Conservation (phyloP, 2,113 vertebrate genomes). For the Falcunculus frontatus region DNA sequence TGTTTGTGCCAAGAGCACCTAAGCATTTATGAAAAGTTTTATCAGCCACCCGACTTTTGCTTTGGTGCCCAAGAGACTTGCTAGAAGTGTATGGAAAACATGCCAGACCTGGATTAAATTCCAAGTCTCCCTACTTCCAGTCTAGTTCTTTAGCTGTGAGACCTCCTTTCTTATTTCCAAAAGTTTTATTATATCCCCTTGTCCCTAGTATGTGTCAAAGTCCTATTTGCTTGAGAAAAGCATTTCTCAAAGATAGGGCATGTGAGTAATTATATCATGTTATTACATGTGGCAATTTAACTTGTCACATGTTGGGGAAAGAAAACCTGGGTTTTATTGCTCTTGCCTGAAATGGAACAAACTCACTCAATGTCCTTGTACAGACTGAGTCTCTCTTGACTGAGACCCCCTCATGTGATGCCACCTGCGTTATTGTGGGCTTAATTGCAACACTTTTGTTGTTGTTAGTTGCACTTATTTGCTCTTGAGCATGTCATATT, state of each 20-base stretch:
- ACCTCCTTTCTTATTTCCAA: background rate
- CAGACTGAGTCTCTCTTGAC: background rate
- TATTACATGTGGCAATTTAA: constrained; percentile 23
- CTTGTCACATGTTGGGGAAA: background rate
- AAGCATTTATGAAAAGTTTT: background rate
- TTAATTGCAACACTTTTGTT: constrained; percentile 39
- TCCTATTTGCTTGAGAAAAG: background rate
- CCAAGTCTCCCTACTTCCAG: background rate
- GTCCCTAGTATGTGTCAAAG: background rate
- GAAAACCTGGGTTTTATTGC: background rate
- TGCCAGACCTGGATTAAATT: background rate
- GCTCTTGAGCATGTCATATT: background rate
- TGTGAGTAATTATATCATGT: background rate
- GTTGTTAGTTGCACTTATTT: constrained; percentile 12
- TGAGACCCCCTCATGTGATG: background rate
- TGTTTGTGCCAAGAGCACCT: background rate
- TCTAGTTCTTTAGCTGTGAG: background rate
- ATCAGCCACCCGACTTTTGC: background rate
- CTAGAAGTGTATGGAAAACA: background rate
- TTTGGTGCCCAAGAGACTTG: background rate
- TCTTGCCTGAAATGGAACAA: background rate
- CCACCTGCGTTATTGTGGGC: constrained; percentile 12
- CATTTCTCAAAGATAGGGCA: background rate
- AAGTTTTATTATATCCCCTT: background rate
- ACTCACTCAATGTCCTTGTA: background rate